Base-by-base conservation (phyloP, 2,113 vertebrate species). In the Istiophorus platypterus region DNA sequence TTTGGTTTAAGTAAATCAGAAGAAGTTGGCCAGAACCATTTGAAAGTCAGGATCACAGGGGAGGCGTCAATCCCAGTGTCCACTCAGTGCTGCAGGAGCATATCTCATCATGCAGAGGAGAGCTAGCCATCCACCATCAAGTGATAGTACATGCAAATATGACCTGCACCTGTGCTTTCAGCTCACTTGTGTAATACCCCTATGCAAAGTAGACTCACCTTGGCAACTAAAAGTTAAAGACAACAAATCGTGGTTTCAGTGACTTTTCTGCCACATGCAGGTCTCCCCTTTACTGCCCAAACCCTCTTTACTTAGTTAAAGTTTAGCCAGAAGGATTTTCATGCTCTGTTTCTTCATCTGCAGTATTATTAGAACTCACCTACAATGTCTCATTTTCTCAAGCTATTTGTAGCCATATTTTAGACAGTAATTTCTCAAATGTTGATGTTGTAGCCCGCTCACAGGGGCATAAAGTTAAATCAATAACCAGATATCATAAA, bases 401-500 rank as follows among this genome's bases (percentile, higher is more conserved):
- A 37, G 26, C 5, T 49, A 12, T 57, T 34, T 66, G 20, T 10
- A 15, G 26, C 4, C n/a, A 20, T 8, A 2, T 18, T 51, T 29
- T 13, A 15, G 7, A 24, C 5, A 14, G 0, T 5, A 11, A 0
- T 34, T 83, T n/a, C 31, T 64, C 1, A 34, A 14, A 27, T 29
- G 39, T 24, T 52, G n/a, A 9, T 0, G 2, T 27, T 59, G 5
- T 22, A n/a, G 24, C 9, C 41, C 27, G 56, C 29, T 11, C 22
- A 80, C 4, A n/a, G 22, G 27, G 26, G 14, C 34, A 76, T 57
- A 69, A 78, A 85, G 77, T 80, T 78, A 66, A 90, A 90, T 91
- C 27, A 88, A 65, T 89, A 89, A 89, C 87, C 81, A 88, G 47
- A 29, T 5, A 52, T 69, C 63, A 82, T 88, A 91, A 92, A 91